Conservation (phyloP, 1,140 invertebrate genomes). For the Pseudomyrmex gracilis region DNA sequence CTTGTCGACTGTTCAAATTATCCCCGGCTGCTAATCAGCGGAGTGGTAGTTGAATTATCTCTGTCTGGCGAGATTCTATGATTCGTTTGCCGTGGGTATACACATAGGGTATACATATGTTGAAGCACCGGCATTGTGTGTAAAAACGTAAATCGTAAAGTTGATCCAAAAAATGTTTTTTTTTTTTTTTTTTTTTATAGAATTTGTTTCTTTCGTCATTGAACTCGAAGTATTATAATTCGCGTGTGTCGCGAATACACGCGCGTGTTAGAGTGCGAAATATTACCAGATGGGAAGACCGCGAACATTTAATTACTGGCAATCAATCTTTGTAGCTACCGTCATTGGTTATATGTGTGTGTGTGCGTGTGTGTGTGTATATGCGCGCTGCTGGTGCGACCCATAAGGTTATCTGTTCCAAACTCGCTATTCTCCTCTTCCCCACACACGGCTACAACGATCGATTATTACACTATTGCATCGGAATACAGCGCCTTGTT, state of each 20-base stretch:
- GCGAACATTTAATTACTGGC: slow-evolving; percentile 58
- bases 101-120: background rate
- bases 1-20: background rate
- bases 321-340: slow-evolving; percentile 68
- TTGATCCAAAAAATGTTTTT: too few relatives aligned
- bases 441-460: slow-evolving; percentile 48
- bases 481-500: slow-evolving; percentile 71
- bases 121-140: too few relatives aligned
- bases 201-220: too few relatives aligned
- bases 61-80: background rate
- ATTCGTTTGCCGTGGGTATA: background rate
- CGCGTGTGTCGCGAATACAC: background rate
- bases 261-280: slow-evolving; percentile 5
- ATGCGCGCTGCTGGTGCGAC: slow-evolving; percentile 43
- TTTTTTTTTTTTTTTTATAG: too few relatives aligned
- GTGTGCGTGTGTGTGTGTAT: too few relatives aligned
- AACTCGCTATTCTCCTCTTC: slow-evolving; percentile 41
- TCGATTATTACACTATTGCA: slow-evolving; percentile 73
- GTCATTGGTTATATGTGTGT: background rate
- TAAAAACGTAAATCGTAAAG: too few relatives aligned
- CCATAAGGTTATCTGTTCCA: slow-evolving; percentile 62
- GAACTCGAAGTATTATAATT: background rate
- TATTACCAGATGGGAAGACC: slow-evolving; percentile 53
- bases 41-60: background rate
- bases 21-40: slow-evolving; percentile 6